These are phyloP conservation scores for Australoheros facetus DNA, from an alignment of 2,797 vertebrate species.

Conservation along the genomic window DNA sequence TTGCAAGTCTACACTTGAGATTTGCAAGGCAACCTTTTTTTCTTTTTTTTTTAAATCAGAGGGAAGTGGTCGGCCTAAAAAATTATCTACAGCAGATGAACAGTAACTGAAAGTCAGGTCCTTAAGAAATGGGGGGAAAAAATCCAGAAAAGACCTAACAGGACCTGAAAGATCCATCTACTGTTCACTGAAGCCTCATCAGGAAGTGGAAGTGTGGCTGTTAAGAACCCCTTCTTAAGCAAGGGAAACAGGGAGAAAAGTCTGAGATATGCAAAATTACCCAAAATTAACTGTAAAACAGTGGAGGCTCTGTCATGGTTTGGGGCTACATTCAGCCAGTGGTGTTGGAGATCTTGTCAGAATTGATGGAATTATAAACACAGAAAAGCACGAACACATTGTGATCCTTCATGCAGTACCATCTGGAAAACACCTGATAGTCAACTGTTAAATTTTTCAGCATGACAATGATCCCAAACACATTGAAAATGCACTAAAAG, in stretches of 20 bases:
- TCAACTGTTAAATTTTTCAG: background rate
- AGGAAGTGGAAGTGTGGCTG: too few relatives aligned
- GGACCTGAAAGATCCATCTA: too few relatives aligned
- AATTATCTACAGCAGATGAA: background rate
- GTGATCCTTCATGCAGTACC: background rate
- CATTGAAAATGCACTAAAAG: background rate
- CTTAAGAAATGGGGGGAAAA: too few relatives aligned
- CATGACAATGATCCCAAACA: background rate
- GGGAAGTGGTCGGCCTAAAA: background rate
- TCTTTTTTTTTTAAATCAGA: background rate
- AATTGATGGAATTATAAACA: background rate
- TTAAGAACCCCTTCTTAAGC: too few relatives aligned
- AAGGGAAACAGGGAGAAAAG: too few relatives aligned
- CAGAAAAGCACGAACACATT: background rate
- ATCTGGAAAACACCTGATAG: background rate
- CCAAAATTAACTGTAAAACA: too few relatives aligned
- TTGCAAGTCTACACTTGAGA: background rate
- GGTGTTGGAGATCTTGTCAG: background rate
- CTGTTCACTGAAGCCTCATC: too few relatives aligned
- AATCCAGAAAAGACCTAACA: too few relatives aligned
- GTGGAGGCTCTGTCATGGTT: too few relatives aligned
- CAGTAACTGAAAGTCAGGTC: background rate
- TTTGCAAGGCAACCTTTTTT: background rate
- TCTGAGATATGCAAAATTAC: too few relatives aligned
- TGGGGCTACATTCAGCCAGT: background rate